Evolutionary conservation across 1,140 invertebrate genomes (phyloP).

Genomic region (Drosophila persimilis): DNA sequence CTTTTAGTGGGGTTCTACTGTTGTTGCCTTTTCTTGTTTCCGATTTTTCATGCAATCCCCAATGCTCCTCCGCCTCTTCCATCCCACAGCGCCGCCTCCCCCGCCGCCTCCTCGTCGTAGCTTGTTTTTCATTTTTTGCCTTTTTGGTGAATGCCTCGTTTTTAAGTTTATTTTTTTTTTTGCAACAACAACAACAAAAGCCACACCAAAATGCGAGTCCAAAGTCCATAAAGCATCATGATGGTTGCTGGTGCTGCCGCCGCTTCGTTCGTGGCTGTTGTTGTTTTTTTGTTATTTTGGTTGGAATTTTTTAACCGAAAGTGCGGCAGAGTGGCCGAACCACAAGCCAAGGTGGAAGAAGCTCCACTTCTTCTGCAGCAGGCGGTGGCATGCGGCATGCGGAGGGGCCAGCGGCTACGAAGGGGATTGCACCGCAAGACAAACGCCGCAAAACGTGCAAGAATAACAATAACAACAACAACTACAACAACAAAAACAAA

Average conservation of each 20-base stretch:
- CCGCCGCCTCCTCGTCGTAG: constrained; percentile 27
- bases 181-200: constrained; percentile 25
- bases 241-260: constrained; percentile 39
- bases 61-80: constrained; percentile 11
- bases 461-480: constrained; percentile 36
- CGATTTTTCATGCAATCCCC: constrained; percentile 67
- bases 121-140: constrained; percentile 64
- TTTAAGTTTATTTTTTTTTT: constrained; percentile 34
- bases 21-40: constrained; percentile 62
- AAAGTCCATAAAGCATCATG: constrained; percentile 78
- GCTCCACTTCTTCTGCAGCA: constrained; percentile 17
- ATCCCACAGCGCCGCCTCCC: not conserved
- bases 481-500: constrained; percentile 24
- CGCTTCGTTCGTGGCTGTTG: constrained; percentile 28
- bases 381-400: not conserved
- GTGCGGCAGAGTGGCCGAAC: constrained; percentile 57
- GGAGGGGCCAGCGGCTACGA: not conserved
- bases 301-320: constrained; percentile 59
- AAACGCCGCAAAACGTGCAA: constrained; percentile 63
- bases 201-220: constrained; percentile 48
- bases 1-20: constrained; percentile 19
- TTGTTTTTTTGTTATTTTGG: constrained; percentile 56
- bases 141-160: constrained; percentile 61
- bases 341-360: constrained; percentile 73
- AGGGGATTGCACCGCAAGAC: constrained; percentile 26